A percentile compares a stretch with the other conserved stretches of the same genome.
phyloP scores from a whole-genome alignment of 2,888 invertebrate species.

The Idaea biselata region DNA sequence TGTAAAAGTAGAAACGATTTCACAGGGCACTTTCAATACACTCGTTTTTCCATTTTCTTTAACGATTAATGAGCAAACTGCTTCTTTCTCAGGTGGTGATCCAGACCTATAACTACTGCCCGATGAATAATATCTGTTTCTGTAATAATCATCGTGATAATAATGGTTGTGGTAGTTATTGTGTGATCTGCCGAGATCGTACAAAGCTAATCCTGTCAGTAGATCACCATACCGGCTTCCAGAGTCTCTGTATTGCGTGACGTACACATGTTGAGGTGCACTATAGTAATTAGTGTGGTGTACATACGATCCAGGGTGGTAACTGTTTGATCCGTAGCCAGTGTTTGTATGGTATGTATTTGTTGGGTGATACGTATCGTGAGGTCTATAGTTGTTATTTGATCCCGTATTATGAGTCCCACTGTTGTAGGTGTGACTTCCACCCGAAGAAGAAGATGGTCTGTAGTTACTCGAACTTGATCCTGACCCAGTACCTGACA shows the following conservation, averaged over 20 bases:
- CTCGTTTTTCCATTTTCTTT: constrained; percentile 53
- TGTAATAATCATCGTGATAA: constrained; percentile 68
- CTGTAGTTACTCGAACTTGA: constrained; percentile 14
- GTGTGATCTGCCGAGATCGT: constrained; percentile 67
- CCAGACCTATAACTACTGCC: constrained; percentile 25
- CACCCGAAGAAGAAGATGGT: not conserved
- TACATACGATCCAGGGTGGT: constrained; percentile 14
- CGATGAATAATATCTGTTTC: constrained; percentile 45
- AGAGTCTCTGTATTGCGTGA: constrained; percentile 63
- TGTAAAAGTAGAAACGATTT: constrained; percentile 71
- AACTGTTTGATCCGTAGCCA: constrained; percentile 18
- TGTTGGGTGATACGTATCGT: constrained; percentile 19
- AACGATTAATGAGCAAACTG: constrained; percentile 57
- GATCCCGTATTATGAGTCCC: constrained; percentile 23
- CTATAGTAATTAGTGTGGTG: constrained; percentile 43
- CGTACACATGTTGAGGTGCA: constrained; percentile 62
- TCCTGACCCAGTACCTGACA: constrained; percentile 18
- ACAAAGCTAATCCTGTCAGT: constrained; percentile 63
- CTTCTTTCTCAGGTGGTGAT: constrained; percentile 43
- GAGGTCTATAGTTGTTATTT: constrained; percentile 9
- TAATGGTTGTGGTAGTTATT: constrained; percentile 57
- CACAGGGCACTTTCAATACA: constrained; percentile 64
- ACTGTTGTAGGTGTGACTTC: too few species aligned
- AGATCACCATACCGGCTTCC: constrained; percentile 63
- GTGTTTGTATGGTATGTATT: constrained; percentile 28